Evolutionary conservation across 2,113 vertebrate species (phyloP).

Genomic region (Marmota monax): DNA sequence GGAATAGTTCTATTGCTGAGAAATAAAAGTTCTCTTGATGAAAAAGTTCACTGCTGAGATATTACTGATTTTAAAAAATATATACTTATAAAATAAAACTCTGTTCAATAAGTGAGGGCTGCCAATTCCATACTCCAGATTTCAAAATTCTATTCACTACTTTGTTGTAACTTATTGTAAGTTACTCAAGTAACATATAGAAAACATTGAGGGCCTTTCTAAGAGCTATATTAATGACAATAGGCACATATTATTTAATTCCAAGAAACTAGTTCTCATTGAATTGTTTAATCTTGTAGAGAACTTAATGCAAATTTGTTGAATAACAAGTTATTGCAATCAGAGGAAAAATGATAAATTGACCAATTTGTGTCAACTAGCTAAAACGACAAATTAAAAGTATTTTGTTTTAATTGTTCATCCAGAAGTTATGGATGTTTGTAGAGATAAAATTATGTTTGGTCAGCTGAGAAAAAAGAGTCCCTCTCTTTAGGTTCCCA

Average conservation of each 20-base stretch:
- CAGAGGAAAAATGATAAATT: background rate
- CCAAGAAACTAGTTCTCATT: background rate
- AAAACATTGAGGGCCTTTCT: background rate
- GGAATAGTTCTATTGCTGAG: background rate
- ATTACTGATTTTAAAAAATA: background rate
- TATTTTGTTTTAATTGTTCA: background rate
- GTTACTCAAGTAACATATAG: background rate
- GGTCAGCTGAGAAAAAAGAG: background rate
- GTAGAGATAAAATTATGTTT: background rate
- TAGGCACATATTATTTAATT: background rate
- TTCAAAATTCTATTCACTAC: background rate
- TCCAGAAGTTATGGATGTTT: background rate
- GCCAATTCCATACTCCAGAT: background rate
- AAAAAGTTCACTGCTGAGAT: background rate
- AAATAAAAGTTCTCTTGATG: background rate
- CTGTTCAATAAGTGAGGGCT: background rate
- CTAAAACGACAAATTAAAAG: background rate
- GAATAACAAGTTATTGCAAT: background rate
- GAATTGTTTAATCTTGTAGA: background rate
- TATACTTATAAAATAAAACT: background rate
- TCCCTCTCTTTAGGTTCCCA: background rate
- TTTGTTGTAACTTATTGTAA: background rate
- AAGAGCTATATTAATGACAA: background rate
- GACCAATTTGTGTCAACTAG: background rate
- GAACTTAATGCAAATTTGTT: conserved; percentile 22